phyloP scores from a whole-genome alignment of 2,113 vertebrate species.

The Calyptomena viridis region DNA sequence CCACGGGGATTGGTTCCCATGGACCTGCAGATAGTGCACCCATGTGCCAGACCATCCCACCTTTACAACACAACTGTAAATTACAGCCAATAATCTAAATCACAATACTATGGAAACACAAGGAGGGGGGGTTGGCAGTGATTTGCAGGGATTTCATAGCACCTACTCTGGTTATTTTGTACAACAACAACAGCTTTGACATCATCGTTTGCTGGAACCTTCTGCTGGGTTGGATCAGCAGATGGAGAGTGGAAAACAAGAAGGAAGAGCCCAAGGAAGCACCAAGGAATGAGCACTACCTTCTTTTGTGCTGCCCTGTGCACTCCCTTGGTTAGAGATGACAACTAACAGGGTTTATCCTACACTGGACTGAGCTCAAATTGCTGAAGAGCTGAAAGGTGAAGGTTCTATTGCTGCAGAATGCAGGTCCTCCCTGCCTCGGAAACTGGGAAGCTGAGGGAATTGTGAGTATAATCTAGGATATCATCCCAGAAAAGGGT shows the following conservation, averaged over 20 bases:
- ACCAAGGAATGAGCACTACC: background rate
- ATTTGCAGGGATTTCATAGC: background rate
- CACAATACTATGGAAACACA: background rate
- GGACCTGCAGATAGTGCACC: background rate
- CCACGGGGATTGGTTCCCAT: background rate
- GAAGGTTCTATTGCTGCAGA: background rate
- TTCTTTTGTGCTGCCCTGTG: background rate
- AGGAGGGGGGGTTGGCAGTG: background rate
- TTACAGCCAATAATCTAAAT: background rate
- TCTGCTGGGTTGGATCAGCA: background rate
- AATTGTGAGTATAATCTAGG: background rate
- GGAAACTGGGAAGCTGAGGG: background rate
- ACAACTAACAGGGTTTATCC: background rate
- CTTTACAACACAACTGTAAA: background rate
- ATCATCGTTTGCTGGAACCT: background rate
- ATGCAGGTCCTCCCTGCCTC: background rate
- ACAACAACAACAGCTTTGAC: background rate
- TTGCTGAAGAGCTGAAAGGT: background rate
- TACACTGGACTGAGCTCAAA: background rate
- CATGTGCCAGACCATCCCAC: accelerated
- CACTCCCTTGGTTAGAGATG: background rate
- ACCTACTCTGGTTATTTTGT: background rate
- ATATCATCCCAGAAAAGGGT: background rate
- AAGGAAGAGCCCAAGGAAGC: background rate
- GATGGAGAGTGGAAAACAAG: background rate